Evolutionary conservation across 1,140 invertebrate genomes (phyloP).

Genomic region (Eueides isabella): DNA sequence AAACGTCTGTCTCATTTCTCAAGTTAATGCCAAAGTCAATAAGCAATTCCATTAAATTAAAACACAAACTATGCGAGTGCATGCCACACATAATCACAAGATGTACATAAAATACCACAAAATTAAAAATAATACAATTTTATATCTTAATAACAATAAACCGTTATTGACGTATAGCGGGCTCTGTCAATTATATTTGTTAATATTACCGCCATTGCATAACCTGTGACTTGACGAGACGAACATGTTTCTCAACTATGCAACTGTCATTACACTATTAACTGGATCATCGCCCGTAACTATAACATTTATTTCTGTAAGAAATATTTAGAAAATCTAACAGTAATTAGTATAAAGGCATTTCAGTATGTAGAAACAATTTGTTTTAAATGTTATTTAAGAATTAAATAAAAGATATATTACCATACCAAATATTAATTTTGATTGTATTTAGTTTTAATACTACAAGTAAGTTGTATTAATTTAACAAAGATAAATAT

Average conservation of each 20-base stretch:
- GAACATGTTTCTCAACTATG: slow-evolving; percentile 45
- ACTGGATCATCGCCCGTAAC: slow-evolving; percentile 37
- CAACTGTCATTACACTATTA: slow-evolving; percentile 41
- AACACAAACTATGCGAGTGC: background rate
- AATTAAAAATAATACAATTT: background rate
- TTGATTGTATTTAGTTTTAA: background rate
- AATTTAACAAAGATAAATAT: background rate
- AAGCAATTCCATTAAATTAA: background rate
- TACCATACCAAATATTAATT: background rate
- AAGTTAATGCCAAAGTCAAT: background rate
- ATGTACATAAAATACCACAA: background rate
- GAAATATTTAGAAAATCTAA: background rate
- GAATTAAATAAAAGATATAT: background rate
- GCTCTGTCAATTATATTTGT: slow-evolving; percentile 49
- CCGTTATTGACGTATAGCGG: slow-evolving; percentile 48
- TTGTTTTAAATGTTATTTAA: background rate
- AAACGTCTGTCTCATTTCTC: slow-evolving; percentile 19
- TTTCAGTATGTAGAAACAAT: background rate
- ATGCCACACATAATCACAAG: no score
- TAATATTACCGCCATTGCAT: slow-evolving; percentile 48
- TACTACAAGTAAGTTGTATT: background rate
- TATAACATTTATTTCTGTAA: background rate
- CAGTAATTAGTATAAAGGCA: no score
- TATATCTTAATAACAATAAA: slow-evolving; percentile 35
- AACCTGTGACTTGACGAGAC: slow-evolving; percentile 39